phyloP scores from a whole-genome alignment of 2,113 vertebrate genomes.

The Forbesichthys agassizii region DNA sequence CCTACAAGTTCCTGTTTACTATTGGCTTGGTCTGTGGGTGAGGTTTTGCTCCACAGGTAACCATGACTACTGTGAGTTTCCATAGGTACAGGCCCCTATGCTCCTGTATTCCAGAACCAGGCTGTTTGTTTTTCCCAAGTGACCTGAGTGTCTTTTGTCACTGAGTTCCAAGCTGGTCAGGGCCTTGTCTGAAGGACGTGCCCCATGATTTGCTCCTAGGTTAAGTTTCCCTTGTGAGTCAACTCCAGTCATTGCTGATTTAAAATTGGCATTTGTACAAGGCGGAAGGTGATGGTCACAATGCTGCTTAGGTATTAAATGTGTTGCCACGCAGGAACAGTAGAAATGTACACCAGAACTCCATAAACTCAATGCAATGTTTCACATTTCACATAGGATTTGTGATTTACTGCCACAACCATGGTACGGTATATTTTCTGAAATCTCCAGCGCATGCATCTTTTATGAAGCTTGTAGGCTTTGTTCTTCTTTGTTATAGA shows the following conservation, averaged over 20 bases:
- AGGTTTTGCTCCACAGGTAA: slow-evolving; percentile 45
- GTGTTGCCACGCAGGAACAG: not conserved
- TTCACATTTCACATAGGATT: not conserved
- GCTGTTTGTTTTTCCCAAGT: slow-evolving; percentile 72
- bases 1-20: slow-evolving; percentile 53
- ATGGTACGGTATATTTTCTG: not conserved
- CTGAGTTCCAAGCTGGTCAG: slow-evolving; percentile 31
- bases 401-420: not conserved
- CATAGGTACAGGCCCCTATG: slow-evolving; percentile 49
- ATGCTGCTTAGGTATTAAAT: slow-evolving; percentile 3
- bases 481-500: not conserved
- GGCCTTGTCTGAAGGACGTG: slow-evolving; percentile 17
- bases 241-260: slow-evolving; percentile 20
- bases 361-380: not conserved
- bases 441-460: not conserved
- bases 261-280: slow-evolving; percentile 16
- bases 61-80: slow-evolving; percentile 59
- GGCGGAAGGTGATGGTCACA: not conserved
- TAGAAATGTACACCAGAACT: slow-evolving; percentile 7
- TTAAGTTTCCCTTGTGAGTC: slow-evolving; percentile 44
- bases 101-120: slow-evolving; percentile 23
- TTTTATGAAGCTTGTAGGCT: slow-evolving; percentile 4
- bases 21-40: slow-evolving; percentile 35
- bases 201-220: slow-evolving; percentile 36
- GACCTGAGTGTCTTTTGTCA: slow-evolving; percentile 45